Percentiles rank a stretch among this genome's conserved stretches.
phyloP scores from a whole-genome alignment of 2,888 invertebrate genomes.

The Therioaphis trifolii region DNA sequence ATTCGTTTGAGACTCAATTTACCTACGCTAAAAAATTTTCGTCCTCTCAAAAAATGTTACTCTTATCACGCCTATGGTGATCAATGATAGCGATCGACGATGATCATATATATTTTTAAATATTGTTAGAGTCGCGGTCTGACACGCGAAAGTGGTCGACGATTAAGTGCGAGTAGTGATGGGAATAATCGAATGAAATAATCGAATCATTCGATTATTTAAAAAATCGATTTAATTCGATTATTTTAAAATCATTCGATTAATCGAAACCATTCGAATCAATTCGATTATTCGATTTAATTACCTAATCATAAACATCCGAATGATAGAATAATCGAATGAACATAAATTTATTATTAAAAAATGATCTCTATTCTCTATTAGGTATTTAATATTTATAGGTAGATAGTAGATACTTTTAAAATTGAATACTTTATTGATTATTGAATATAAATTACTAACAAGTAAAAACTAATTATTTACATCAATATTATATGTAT shows the following conservation, averaged over 20 bases:
- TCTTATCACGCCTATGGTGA: no score
- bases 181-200: constrained; percentile 6
- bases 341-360: constrained; percentile 12
- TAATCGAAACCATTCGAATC: constrained; percentile 23
- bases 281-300: constrained; percentile 14
- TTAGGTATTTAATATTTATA: no score
- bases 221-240: constrained; percentile 13
- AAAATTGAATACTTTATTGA: background rate
- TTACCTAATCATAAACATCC: constrained; percentile 9
- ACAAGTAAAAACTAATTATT: no score
- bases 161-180: background rate
- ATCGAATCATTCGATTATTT: constrained; percentile 1
- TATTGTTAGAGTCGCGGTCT: no score
- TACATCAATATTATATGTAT: no score
- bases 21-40: no score
- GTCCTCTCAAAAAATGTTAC: no score
- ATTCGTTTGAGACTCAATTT: no score
- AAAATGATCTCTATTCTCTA: no score
- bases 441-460: background rate
- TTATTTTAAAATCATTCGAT: constrained; percentile 22
- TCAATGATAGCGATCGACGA: no score
- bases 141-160: no score
- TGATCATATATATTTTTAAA: no score
- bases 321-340: constrained; percentile 10
- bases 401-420: background rate